Evolutionary conservation across 2,113 vertebrate species (phyloP).

Genomic region (Phrynosoma platyrhinos): DNA sequence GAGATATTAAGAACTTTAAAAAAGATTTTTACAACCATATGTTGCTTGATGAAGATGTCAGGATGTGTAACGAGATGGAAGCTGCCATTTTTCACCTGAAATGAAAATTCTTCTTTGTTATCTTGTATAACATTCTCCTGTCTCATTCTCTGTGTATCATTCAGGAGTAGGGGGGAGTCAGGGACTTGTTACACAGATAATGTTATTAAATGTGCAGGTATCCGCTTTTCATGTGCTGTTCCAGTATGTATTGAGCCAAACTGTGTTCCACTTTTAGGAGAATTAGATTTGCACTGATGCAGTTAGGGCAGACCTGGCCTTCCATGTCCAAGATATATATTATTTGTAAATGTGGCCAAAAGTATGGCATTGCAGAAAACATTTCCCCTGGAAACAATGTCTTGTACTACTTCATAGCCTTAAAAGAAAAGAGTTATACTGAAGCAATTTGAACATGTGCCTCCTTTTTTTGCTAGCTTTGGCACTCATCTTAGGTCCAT

Average conservation of each 20-base stretch:
- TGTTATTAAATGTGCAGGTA: neutral
- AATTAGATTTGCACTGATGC: neutral
- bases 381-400: slow-evolving; percentile 10
- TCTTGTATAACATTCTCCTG: slow-evolving; percentile 46
- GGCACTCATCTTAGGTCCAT: neutral
- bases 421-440: neutral
- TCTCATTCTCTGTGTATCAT: neutral
- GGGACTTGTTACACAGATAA: neutral
- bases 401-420: accelerated
- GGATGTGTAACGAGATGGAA: slow-evolving; percentile 32
- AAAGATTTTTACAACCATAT: neutral
- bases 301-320: neutral
- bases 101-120: slow-evolving; percentile 29
- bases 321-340: neutral
- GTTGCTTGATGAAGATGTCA: slow-evolving; percentile 27
- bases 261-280: slow-evolving; percentile 16
- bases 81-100: slow-evolving; percentile 16
- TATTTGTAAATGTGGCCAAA: slow-evolving; percentile 23
- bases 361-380: slow-evolving; percentile 22
- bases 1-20: neutral
- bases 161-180: neutral
- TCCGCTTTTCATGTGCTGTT: slow-evolving; percentile 11
- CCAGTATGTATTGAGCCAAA: slow-evolving; percentile 28
- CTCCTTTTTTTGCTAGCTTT: slow-evolving; percentile 50
- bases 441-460: neutral